Percentiles rank a stretch among this genome's conserved stretches.
These are phyloP conservation scores for Apodemia hepburni DNA, from an alignment of 2,888 invertebrate species.

Conservation along the genomic window DNA sequence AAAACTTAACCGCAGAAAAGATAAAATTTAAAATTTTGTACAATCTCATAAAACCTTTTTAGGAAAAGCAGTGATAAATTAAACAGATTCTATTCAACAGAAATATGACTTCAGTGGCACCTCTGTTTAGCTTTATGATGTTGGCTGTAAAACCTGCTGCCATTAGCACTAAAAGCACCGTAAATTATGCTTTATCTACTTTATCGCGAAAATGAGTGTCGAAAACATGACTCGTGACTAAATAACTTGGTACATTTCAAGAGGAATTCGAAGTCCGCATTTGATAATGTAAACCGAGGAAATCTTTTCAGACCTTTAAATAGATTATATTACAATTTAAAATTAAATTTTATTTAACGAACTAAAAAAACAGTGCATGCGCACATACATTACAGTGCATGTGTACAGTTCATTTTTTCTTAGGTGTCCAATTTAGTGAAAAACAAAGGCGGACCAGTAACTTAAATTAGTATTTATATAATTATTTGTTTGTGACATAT, in stretches of 20 bases:
- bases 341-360: too few species aligned
- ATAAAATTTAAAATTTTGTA: neutral
- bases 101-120: conserved; percentile 1
- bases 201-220: neutral
- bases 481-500: too few species aligned
- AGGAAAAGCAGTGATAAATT: neutral
- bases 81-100: neutral
- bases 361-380: too few species aligned
- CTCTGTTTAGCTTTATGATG: conserved; percentile 2
- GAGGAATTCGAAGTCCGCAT: neutral
- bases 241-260: neutral
- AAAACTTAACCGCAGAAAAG: too few species aligned
- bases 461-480: too few species aligned
- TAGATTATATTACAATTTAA: too few species aligned
- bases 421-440: too few species aligned
- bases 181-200: conserved; percentile 10
- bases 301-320: too few species aligned
- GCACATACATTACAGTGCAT: too few species aligned
- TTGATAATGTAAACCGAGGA: too few species aligned
- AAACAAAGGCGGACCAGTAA: too few species aligned
- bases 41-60: conserved; percentile 1
- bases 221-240: neutral
- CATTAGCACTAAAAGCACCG: conserved; percentile 11
- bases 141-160: conserved; percentile 1
- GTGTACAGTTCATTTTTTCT: too few species aligned